Percentiles rank a stretch among this genome's conserved stretches.
Evolutionary conservation across 2,797 vertebrate species (phyloP).

Genomic region (Gambelia wislizenii): DNA sequence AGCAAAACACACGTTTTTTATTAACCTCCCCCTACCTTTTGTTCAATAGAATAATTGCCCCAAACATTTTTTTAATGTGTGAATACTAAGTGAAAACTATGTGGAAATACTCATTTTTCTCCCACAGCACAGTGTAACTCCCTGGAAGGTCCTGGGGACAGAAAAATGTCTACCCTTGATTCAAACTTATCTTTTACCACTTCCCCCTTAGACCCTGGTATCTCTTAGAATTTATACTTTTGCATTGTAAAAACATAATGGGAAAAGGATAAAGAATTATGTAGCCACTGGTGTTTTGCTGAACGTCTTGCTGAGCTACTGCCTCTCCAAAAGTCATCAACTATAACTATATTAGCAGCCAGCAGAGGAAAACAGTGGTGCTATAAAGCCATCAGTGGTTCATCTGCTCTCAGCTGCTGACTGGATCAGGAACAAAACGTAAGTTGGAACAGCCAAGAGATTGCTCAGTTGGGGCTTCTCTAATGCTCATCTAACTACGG

Average conservation of each 20-base stretch:
- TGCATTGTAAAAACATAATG: neutral
- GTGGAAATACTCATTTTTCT: too few species aligned
- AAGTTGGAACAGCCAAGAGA: conserved; percentile 32
- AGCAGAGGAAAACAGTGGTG: conserved; percentile 29
- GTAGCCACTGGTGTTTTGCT: conserved; percentile 37
- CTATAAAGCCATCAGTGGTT: conserved; percentile 3
- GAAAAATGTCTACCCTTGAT: too few species aligned
- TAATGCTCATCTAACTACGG: conserved; percentile 28
- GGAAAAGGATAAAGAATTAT: neutral
- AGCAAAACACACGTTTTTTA: too few species aligned
- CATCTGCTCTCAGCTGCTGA: conserved; percentile 41
- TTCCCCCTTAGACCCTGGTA: neutral
- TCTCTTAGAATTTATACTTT: neutral
- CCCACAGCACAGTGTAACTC: too few species aligned
- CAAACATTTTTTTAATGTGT: too few species aligned
- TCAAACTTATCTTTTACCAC: neutral
- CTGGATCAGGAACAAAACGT: conserved; percentile 36
- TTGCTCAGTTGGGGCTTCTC: conserved; percentile 43
- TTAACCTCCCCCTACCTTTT: too few species aligned
- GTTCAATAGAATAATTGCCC: too few species aligned
- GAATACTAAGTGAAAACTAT: too few species aligned
- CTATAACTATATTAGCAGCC: conserved; percentile 33
- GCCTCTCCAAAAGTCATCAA: conserved; percentile 20
- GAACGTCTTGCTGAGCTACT: neutral
- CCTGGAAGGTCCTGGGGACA: too few species aligned